Percentiles rank a stretch among this genome's conserved stretches.
Evolutionary conservation across 2,113 vertebrate genomes (phyloP).

Genomic region (Anoura caudifer): DNA sequence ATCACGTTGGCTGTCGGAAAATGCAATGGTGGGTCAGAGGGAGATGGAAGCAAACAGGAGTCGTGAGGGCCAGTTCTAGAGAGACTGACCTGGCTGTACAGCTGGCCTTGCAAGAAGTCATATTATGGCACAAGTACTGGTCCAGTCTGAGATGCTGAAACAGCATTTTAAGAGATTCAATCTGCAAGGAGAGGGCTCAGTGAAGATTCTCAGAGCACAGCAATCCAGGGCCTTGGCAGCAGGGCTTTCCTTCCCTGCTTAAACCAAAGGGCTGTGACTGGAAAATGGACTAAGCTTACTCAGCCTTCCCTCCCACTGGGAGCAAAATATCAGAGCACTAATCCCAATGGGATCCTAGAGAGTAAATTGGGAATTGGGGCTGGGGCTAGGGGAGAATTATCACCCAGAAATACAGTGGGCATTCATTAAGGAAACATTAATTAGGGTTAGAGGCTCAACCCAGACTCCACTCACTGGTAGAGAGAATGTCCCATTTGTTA

Average conservation of each 20-base stretch:
- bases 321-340: background rate
- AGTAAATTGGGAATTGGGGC: background rate
- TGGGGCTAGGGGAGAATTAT: background rate
- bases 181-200: background rate
- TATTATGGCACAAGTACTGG: background rate
- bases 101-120: background rate
- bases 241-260: background rate
- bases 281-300: background rate
- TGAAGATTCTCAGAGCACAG: background rate
- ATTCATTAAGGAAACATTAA: background rate
- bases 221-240: background rate
- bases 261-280: background rate
- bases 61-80: background rate
- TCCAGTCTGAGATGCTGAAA: background rate
- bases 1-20: background rate
- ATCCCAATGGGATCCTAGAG: background rate
- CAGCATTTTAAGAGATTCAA: background rate
- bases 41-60: too few relatives aligned
- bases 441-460: background rate
- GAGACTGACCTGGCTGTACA: background rate
- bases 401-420: background rate
- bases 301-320: background rate
- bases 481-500: background rate
- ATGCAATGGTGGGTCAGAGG: background rate
- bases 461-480: background rate